Base-by-base conservation (phyloP, 1,140 invertebrate species). In the Triops longicaudatus region DNA sequence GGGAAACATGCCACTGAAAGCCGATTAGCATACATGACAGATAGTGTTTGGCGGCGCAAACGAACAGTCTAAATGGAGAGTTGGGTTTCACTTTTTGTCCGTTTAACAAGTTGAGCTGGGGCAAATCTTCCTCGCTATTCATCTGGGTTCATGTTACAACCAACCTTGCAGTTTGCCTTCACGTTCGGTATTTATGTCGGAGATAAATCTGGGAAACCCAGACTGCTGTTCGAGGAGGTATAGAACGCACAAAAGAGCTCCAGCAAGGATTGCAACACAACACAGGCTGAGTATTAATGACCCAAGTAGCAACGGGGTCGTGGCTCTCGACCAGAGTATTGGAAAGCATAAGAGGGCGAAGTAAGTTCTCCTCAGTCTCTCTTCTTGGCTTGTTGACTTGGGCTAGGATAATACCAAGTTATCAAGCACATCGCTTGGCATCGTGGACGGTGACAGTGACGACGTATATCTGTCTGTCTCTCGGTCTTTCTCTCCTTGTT, bases 371-470 rank as follows among this genome's bases (percentile, higher is more conserved):
- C 22, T 6, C 10, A 63, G 50, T 63, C 50, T 17, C 50, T 63
- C 50, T 22, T 63, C 14, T 22, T 63, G 50, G 31, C 31, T 37
- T 37, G 31, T 37, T 37, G 31, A 37, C 31, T 37, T 37, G 31
- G 31, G n/a, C 50, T 63, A 63, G 50, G 50, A 63, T 63, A 63
- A 63, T 63, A 22, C 50, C 50, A 63, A 63, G n/a, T 63, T 63
- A 63, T 63, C 50, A 63, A 63, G 50, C 50, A 10, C 50, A 22
- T 63, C 50, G 14, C 50, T n/a, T 22, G 22, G 14, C 22, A n/a
- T 63, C 50, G 14, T 22, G 50, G 50, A 17, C 14, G 50, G 50
- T 14, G 50, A 63, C 50, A 63, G 50, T 17, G 50, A 63, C 50
- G n/a, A 63, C 50, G 22, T 63, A 11, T 63, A 17, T 63, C n/a